A percentile compares a stretch with the other conserved stretches of the same genome.
phyloP scores from a whole-genome alignment of 2,797 vertebrate species.

The Smutsia gigantea region DNA sequence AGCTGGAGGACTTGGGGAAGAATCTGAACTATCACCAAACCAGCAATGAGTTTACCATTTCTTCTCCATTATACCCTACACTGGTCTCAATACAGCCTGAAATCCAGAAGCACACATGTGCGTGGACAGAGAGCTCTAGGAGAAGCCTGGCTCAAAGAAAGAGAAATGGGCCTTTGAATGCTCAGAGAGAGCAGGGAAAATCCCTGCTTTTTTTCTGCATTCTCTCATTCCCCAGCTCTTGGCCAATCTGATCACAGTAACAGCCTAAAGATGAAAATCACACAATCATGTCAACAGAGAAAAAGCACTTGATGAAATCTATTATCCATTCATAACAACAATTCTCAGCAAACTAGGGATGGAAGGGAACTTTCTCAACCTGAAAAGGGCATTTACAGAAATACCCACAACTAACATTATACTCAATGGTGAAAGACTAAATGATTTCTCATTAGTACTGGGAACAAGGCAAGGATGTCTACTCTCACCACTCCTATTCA shows the following conservation, averaged over 20 bases:
- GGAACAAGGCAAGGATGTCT: neutral
- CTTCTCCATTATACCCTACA: neutral
- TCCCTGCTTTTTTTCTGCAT: neutral
- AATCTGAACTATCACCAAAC: neutral
- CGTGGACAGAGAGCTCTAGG: neutral
- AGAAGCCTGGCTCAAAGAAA: neutral
- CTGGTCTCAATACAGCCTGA: neutral
- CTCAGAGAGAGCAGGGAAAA: neutral
- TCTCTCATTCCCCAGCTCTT: neutral
- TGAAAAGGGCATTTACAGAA: neutral
- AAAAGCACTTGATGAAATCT: conserved; percentile 7
- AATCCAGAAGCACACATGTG: neutral
- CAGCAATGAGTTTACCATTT: neutral
- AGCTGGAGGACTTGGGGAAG: neutral
- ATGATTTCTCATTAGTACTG: neutral
- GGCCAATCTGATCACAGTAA: neutral
- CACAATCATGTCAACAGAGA: neutral
- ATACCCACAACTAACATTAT: neutral
- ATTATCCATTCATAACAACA: neutral
- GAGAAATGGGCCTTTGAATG: neutral
- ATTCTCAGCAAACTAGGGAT: neutral
- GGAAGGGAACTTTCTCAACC: neutral
- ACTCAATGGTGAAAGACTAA: neutral
- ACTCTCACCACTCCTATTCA: neutral
- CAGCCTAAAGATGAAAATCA: neutral